A percentile compares a stretch with the other conserved stretches of the same genome.
These are phyloP conservation scores for Todiramphus saurophagus DNA, from an alignment of 2,113 vertebrate genomes.

Conservation along the genomic window DNA sequence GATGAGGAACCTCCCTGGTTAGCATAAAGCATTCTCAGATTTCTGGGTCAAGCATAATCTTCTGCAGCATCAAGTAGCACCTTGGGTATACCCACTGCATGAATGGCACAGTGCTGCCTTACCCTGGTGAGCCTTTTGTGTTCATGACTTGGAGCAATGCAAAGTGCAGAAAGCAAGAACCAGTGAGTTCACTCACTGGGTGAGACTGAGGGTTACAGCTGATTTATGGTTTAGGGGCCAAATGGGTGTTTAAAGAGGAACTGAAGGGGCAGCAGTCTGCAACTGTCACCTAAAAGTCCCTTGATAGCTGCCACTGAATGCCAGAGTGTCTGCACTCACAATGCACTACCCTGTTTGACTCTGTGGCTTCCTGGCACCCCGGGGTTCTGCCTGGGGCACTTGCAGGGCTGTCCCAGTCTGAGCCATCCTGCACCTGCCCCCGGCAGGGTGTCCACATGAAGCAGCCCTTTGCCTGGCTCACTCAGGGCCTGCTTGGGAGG, in stretches of 20 bases:
- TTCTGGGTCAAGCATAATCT: neutral
- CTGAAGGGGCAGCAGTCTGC: neutral
- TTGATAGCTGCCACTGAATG: neutral
- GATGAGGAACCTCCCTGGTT: neutral
- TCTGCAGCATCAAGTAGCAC: neutral
- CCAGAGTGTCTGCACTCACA: accelerated
- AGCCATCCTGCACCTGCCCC: neutral
- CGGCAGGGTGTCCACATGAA: neutral
- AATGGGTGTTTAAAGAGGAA: neutral
- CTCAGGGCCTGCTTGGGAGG: neutral
- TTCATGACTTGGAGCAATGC: neutral
- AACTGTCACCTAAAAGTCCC: neutral
- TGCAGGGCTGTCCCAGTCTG: no score
- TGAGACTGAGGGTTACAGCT: neutral
- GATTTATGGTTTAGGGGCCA: neutral
- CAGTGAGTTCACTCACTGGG: neutral
- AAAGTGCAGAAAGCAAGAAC: neutral
- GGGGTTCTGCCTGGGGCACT: neutral
- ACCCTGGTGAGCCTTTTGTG: neutral
- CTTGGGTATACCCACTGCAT: neutral
- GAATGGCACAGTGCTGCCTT: neutral
- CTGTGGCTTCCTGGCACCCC: accelerated
- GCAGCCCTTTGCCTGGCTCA: accelerated
- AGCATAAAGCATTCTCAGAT: neutral
- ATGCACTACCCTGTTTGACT: accelerated